Conservation (phyloP, 2,797 vertebrate species). For the Yasuhikotakia modesta region DNA sequence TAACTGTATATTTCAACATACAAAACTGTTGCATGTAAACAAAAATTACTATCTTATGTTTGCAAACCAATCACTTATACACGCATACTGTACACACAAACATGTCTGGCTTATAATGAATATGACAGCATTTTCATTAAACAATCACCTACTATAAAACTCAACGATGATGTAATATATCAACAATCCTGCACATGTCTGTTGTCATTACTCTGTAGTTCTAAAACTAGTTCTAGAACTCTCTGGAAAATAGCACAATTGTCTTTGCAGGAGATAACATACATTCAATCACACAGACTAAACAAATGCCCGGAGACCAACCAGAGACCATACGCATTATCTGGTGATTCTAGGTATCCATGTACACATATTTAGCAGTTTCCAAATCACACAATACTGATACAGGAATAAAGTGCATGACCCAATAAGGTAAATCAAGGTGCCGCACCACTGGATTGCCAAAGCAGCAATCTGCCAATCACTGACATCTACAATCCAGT, state of each 20-base stretch:
- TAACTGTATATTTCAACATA: slow-evolving; percentile 12
- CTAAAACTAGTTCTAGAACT: not conserved
- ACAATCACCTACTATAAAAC: not conserved
- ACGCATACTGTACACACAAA: no score
- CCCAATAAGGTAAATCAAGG: slow-evolving; percentile 25
- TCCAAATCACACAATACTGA: slow-evolving; percentile 7
- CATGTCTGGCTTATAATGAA: slow-evolving; percentile 3
- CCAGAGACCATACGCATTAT: not conserved
- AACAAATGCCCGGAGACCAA: not conserved
- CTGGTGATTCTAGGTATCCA: not conserved
- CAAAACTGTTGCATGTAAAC: slow-evolving; percentile 14
- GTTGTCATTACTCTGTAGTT: not conserved
- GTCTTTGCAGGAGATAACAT: slow-evolving; percentile 6
- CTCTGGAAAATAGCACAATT: not conserved
- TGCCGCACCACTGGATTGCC: not conserved
- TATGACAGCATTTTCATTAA: not conserved
- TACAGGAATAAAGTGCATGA: slow-evolving; percentile 44
- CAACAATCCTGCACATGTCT: not conserved
- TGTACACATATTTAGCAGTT: slow-evolving; percentile 10
- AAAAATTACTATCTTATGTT: not conserved
- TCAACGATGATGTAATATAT: not conserved
- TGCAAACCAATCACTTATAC: not conserved
- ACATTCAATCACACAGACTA: slow-evolving; percentile 12
- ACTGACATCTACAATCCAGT: not conserved
- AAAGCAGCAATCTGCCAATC: slow-evolving; percentile 13